Percentiles rank a stretch among this genome's conserved stretches.
These are phyloP conservation scores for Pteria penguin DNA, from an alignment of 2,888 invertebrate genomes.

Conservation along the genomic window DNA sequence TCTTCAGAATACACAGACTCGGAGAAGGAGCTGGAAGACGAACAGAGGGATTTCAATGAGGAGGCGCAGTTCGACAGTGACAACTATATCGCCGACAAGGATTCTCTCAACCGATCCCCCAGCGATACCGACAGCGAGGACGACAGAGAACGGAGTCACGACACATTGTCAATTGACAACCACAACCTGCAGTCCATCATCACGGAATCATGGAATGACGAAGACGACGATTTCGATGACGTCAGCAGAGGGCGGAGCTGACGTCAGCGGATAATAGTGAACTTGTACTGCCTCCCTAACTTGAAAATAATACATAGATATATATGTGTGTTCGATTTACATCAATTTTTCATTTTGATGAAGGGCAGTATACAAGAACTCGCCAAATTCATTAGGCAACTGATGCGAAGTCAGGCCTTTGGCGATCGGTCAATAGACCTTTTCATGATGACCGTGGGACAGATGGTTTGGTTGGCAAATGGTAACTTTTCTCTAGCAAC, in stretches of 20 bases:
- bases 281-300: too few species aligned
- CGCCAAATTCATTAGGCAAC: too few species aligned
- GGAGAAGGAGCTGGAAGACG: neutral
- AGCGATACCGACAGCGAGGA: neutral
- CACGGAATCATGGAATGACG: neutral
- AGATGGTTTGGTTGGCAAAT: too few species aligned
- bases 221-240: neutral
- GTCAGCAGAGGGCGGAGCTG: neutral
- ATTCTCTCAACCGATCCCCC: neutral
- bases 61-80: slow-evolving; percentile 9
- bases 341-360: too few species aligned
- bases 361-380: too few species aligned
- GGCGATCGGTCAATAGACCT: too few species aligned
- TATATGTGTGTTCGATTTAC: too few species aligned
- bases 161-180: neutral
- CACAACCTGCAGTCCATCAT: neutral
- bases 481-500: too few species aligned
- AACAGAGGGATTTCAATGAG: slow-evolving; percentile 4
- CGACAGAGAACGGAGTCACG: neutral
- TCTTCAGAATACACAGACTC: slow-evolving; percentile 3
- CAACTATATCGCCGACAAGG: neutral
- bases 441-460: too few species aligned
- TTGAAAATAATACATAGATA: too few species aligned
- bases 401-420: too few species aligned
- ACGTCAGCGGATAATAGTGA: too few species aligned